phyloP scores from a whole-genome alignment of 2,888 invertebrate species.

The Drosophila fungiperda region DNA sequence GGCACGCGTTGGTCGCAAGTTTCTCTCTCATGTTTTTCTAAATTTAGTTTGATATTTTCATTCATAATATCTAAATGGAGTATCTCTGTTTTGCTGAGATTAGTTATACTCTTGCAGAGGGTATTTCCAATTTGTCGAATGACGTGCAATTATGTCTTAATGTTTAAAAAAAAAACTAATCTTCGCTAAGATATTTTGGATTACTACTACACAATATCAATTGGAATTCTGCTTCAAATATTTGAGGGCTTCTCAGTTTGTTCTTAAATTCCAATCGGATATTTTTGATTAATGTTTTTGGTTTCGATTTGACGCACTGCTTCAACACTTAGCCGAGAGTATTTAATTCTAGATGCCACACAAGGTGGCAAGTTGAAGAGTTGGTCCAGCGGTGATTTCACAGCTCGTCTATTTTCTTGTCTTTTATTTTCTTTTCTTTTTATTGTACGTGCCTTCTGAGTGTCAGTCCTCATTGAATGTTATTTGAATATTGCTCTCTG shows the following conservation, averaged over 20 bases:
- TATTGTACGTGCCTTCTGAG: constrained; percentile 28
- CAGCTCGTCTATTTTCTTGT: constrained; percentile 14
- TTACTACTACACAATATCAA: not conserved
- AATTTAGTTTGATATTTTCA: constrained; percentile 15
- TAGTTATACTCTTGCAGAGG: constrained; percentile 8
- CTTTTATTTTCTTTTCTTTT: constrained; percentile 20
- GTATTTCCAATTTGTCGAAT: not conserved
- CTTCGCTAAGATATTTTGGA: not conserved
- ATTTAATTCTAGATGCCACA: not conserved
- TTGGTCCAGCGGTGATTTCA: not conserved
- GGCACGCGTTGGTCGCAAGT: not conserved
- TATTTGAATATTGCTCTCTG: constrained; percentile 42
- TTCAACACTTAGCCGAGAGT: not conserved
- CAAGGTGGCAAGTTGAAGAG: not conserved
- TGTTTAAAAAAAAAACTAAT: accelerated
- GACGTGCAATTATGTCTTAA: not conserved
- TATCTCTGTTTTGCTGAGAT: constrained; percentile 14
- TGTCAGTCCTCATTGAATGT: constrained; percentile 52
- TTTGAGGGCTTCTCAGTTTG: not conserved
- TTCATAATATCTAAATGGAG: constrained; percentile 31
- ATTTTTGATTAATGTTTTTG: not conserved
- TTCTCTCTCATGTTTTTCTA: not conserved
- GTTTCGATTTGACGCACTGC: not conserved
- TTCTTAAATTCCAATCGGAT: not conserved
- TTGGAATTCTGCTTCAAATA: not conserved